A percentile compares a stretch with the other conserved stretches of the same genome.
Evolutionary conservation across 2,888 invertebrate species (phyloP).

Genomic region (Sminthurides aquaticus): DNA sequence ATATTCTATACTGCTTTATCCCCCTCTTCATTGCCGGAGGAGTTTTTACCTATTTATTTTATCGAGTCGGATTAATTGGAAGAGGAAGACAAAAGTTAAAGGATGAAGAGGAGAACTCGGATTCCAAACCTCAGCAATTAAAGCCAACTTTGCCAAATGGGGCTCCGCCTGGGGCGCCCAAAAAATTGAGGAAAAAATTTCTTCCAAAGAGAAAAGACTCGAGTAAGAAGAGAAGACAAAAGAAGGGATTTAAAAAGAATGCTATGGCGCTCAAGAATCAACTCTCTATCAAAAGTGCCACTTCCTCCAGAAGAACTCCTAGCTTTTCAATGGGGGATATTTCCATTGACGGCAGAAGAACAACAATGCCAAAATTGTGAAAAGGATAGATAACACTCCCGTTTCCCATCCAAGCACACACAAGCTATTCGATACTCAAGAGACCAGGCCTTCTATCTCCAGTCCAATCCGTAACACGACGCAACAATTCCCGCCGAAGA

Average conservation of each 20-base stretch:
- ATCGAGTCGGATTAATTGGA: slow-evolving; percentile 42
- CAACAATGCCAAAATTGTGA: neutral
- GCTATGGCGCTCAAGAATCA: slow-evolving; percentile 32
- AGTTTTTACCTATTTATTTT: slow-evolving; percentile 43
- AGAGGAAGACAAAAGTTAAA: slow-evolving; percentile 22
- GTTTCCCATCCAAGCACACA: too few relatives aligned
- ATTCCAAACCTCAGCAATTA: slow-evolving; percentile 16
- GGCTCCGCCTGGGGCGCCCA: slow-evolving; percentile 38
- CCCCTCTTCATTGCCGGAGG: slow-evolving; percentile 40
- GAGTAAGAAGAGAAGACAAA: slow-evolving; percentile 38
- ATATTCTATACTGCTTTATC: slow-evolving; percentile 42
- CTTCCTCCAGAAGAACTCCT: slow-evolving; percentile 34
- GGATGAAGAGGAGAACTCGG: slow-evolving; percentile 33
- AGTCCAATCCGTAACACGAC: too few relatives aligned
- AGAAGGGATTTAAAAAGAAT: slow-evolving; percentile 42
- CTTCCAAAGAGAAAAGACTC: slow-evolving; percentile 38
- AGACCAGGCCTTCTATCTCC: too few relatives aligned
- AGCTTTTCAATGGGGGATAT: slow-evolving; percentile 33
- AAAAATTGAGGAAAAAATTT: slow-evolving; percentile 42
- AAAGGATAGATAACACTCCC: neutral
- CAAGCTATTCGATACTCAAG: too few relatives aligned
- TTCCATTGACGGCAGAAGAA: neutral
- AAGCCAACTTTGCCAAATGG: slow-evolving; percentile 28
- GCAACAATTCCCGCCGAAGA: too few relatives aligned
- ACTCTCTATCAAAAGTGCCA: slow-evolving; percentile 37